phyloP scores from a whole-genome alignment of 2,888 invertebrate genomes.

The Pyrochroa serraticornis region DNA sequence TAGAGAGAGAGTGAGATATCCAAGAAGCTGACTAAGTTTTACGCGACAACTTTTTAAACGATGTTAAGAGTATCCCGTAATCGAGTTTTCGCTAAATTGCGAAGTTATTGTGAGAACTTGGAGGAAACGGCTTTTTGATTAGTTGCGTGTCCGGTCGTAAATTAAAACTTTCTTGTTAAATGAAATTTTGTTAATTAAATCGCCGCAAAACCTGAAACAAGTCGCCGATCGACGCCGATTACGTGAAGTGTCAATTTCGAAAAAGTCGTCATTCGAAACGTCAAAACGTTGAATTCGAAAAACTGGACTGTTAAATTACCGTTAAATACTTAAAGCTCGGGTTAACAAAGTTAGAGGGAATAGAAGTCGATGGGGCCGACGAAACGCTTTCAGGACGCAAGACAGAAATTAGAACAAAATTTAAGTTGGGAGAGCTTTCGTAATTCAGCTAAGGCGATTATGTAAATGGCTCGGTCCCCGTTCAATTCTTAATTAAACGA shows the following conservation, averaged over 20 bases:
- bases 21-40: slow-evolving; percentile 21
- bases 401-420: slow-evolving; percentile 23
- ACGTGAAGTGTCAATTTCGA: too few species aligned
- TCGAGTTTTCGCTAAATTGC: slow-evolving; percentile 27
- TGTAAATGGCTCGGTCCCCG: slow-evolving; percentile 26
- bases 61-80: slow-evolving; percentile 24
- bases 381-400: slow-evolving; percentile 11
- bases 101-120: slow-evolving; percentile 27
- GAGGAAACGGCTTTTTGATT: slow-evolving; percentile 30
- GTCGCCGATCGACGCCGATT: not conserved
- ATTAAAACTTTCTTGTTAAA: slow-evolving; percentile 29
- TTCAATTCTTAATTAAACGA: slow-evolving; percentile 33
- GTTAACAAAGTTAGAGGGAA: slow-evolving; percentile 11
- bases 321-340: slow-evolving; percentile 9
- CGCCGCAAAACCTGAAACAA: slow-evolving; percentile 1
- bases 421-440: slow-evolving; percentile 21
- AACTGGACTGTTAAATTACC: not conserved
- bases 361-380: slow-evolving; percentile 8
- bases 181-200: slow-evolving; percentile 11
- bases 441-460: slow-evolving; percentile 32
- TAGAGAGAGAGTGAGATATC: slow-evolving; percentile 11
- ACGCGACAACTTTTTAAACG: slow-evolving; percentile 25
- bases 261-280: too few species aligned
- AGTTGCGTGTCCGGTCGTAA: slow-evolving; percentile 23
- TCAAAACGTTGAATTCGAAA: too few species aligned